Conservation (phyloP, 2,888 invertebrate genomes). For the Diabrotica balteata region DNA sequence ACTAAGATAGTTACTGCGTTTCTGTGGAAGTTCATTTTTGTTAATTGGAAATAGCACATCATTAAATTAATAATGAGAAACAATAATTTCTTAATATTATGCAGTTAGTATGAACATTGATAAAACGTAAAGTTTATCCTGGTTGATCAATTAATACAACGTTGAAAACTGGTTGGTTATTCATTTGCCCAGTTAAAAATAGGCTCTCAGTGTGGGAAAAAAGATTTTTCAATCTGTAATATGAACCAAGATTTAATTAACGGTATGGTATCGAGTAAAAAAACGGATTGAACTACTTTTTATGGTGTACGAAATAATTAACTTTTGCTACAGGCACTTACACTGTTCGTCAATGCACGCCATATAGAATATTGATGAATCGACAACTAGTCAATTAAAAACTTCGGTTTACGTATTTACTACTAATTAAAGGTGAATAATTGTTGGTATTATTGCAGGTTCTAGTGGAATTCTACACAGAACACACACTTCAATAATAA, state of each 20-base stretch:
- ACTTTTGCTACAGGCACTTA: constrained; percentile 35
- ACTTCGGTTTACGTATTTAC: constrained; percentile 32
- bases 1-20: too few relatives aligned
- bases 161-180: constrained; percentile 35
- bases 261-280: constrained; percentile 34
- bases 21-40: too few relatives aligned
- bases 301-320: constrained; percentile 40
- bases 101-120: constrained; percentile 20
- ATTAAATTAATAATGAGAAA: constrained; percentile 22
- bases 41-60: constrained; percentile 7
- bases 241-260: constrained; percentile 40
- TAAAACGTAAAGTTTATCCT: constrained; percentile 22
- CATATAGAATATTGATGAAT: constrained; percentile 39
- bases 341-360: constrained; percentile 28
- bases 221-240: constrained; percentile 38
- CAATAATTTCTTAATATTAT: constrained; percentile 25
- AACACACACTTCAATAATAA: constrained; percentile 26
- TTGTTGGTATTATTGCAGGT: constrained; percentile 27
- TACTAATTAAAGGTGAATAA: constrained; percentile 37
- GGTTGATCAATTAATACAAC: constrained; percentile 29
- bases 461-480: constrained; percentile 26
- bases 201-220: constrained; percentile 39
- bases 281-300: constrained; percentile 40
- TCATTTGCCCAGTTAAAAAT: constrained; percentile 36
- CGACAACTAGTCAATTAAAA: constrained; percentile 37